Conservation (phyloP, 2,888 invertebrate genomes). For the Lasioglossum leucozonium region DNA sequence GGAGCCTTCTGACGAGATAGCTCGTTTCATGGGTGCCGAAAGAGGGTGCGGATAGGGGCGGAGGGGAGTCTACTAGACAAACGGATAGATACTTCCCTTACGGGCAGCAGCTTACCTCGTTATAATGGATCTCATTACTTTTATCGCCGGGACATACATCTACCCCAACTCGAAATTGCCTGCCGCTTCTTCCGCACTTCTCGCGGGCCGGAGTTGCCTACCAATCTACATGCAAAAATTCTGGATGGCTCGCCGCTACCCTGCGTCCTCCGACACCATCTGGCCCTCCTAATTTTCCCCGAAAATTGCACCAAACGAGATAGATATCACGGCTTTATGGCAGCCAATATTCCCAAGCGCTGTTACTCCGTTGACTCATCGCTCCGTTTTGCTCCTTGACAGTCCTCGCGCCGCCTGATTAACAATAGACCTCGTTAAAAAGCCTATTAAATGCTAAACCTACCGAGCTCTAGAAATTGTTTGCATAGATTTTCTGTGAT, state of each 20-base stretch:
- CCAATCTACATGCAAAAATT: conserved; percentile 81
- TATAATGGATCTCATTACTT: conserved; percentile 84
- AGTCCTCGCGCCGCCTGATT: not conserved
- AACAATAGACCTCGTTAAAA: no score
- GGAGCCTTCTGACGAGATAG: conserved; percentile 1
- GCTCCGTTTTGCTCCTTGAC: not conserved
- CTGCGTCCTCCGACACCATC: conserved; percentile 46
- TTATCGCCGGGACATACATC: conserved; percentile 82
- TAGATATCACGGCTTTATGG: conserved; percentile 39
- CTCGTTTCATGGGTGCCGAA: conserved; percentile 25
- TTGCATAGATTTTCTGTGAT: no score
- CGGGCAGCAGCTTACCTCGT: conserved; percentile 75
- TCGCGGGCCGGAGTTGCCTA: conserved; percentile 42
- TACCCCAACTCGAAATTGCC: conserved; percentile 79
- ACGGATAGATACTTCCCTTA: conserved; percentile 63
- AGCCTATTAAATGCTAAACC: no score
- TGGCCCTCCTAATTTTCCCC: conserved; percentile 57
- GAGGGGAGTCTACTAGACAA: conserved; percentile 32
- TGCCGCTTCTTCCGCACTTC: conserved; percentile 56
- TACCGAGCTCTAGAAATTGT: no score
- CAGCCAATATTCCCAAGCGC: not conserved
- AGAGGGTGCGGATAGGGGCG: conserved; percentile 23
- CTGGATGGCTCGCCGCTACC: conserved; percentile 48
- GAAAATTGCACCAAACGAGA: conserved; percentile 56
- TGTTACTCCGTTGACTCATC: not conserved